These are phyloP conservation scores for Hemitrygon akajei DNA, from an alignment of 2,797 vertebrate genomes.

Conservation along the genomic window DNA sequence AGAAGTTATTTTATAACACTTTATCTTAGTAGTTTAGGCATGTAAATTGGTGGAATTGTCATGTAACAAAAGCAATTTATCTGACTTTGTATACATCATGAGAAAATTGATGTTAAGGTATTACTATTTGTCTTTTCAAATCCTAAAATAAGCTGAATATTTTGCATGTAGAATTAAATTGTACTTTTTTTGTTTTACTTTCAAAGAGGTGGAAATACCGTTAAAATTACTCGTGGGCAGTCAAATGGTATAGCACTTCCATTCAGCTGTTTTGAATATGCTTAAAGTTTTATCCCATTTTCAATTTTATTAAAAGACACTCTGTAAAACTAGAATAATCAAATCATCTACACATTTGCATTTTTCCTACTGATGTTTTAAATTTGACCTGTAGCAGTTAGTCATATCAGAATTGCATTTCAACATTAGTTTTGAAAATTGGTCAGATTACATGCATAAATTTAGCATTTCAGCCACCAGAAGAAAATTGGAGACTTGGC, in stretches of 20 bases:
- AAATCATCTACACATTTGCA: background rate
- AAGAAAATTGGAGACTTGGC: background rate
- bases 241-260: background rate
- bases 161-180: background rate
- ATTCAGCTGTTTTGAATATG: background rate
- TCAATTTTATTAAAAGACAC: background rate
- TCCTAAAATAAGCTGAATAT: background rate
- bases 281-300: background rate
- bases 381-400: background rate
- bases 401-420: background rate
- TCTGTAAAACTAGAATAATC: background rate
- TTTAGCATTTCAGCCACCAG: background rate
- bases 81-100: background rate
- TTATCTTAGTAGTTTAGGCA: background rate
- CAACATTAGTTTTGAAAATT: conserved; percentile 14
- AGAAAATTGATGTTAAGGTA: background rate
- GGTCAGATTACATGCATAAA: background rate
- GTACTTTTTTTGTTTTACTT: background rate
- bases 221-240: background rate
- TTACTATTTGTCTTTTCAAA: background rate
- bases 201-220: background rate
- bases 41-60: background rate
- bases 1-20: background rate
- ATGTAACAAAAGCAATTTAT: background rate
- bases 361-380: background rate